Conservation (phyloP, 2,113 vertebrate species). For the Pelobates fuscus region DNA sequence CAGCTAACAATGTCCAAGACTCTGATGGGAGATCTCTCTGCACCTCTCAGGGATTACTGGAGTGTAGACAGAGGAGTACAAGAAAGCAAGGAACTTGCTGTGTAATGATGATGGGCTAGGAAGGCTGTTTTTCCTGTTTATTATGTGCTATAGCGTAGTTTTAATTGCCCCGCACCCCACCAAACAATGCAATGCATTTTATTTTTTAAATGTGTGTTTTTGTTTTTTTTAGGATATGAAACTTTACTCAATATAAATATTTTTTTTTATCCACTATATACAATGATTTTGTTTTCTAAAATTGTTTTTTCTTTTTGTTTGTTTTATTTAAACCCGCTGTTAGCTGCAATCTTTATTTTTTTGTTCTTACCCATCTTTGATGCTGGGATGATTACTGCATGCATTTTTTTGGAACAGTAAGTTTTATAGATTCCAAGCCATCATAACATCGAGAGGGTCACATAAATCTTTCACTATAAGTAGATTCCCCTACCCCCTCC, state of each 20-base stretch:
- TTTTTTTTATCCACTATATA: no score
- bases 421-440: background rate
- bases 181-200: background rate
- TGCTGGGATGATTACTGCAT: no score
- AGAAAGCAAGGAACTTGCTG: slow-evolving; percentile 50
- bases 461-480: background rate
- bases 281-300: no score
- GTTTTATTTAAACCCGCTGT: no score
- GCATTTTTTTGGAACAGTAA: no score
- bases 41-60: slow-evolving; percentile 69
- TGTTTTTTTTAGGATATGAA: no score
- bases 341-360: no score
- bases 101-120: slow-evolving; percentile 16
- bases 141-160: slow-evolving; percentile 41
- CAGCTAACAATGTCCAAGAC: slow-evolving; percentile 66
- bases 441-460: background rate
- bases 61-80: slow-evolving; percentile 62
- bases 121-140: slow-evolving; percentile 35
- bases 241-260: no score
- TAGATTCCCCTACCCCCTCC: background rate
- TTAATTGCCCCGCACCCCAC: slow-evolving; percentile 30
- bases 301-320: no score
- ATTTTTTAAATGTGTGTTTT: background rate
- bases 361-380: no score
- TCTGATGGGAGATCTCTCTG: slow-evolving; percentile 71